A percentile compares a stretch with the other conserved stretches of the same genome.
Evolutionary conservation across 2,797 vertebrate species (phyloP).

Genomic region (Lacerta bilineata): DNA sequence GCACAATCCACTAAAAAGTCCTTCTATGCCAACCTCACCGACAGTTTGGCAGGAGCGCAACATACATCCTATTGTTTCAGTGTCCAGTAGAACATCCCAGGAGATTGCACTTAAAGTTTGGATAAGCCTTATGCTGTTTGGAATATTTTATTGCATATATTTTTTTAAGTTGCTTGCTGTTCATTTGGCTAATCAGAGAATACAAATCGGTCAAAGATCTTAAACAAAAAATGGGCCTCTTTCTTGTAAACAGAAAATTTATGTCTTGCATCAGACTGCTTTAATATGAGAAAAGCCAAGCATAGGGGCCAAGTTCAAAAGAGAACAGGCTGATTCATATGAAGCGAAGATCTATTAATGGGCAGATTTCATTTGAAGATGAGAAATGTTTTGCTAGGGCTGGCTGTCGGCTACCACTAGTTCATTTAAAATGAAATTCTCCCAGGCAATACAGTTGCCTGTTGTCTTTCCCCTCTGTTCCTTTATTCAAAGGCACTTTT

Average conservation of each 20-base stretch:
- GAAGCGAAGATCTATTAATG: conserved; percentile 61
- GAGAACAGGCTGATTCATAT: conserved; percentile 70
- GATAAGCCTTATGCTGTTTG: conserved; percentile 60
- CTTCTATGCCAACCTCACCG: background rate
- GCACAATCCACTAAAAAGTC: too few relatives aligned
- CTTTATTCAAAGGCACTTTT: conserved; percentile 73
- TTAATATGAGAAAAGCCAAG: conserved; percentile 41
- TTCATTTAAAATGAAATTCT: conserved; percentile 76
- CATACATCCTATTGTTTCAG: background rate
- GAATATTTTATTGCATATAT: conserved; percentile 56
- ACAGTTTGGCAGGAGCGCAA: background rate
- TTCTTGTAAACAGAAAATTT: background rate
- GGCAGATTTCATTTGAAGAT: conserved; percentile 75
- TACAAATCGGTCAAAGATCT: conserved; percentile 62
- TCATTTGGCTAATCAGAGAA: conserved; percentile 68
- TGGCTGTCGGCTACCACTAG: conserved; percentile 68
- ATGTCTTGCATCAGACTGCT: background rate
- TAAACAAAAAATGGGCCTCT: conserved; percentile 43
- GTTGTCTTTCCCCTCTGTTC: conserved; percentile 69
- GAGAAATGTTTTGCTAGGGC: conserved; percentile 74
- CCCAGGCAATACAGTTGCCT: conserved; percentile 68
- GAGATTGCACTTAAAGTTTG: conserved; percentile 28
- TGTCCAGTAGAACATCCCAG: background rate
- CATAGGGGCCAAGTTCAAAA: conserved; percentile 59
- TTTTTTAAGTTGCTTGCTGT: conserved; percentile 57